A percentile compares a stretch with the other conserved stretches of the same genome.
phyloP scores from a whole-genome alignment of 2,113 vertebrate genomes.

The Oostethus manadensis region DNA sequence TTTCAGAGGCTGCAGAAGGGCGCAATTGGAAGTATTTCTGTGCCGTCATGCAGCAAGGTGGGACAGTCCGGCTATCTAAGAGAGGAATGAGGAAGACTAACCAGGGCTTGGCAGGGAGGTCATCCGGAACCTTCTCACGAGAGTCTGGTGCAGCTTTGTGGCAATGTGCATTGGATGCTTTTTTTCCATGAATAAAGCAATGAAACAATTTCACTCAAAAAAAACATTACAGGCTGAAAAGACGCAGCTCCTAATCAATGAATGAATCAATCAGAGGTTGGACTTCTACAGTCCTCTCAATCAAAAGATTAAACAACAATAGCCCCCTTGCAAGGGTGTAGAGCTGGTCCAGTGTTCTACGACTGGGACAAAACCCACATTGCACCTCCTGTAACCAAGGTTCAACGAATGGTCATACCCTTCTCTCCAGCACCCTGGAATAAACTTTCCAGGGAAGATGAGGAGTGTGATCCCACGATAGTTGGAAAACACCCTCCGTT shows the following conservation, averaged over 20 bases:
- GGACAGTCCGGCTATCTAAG: conserved; percentile 26
- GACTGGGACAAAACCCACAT: no score
- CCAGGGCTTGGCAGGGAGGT: conserved; percentile 9
- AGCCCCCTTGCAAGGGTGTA: no score
- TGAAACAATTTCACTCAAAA: not conserved
- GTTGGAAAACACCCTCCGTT: no score
- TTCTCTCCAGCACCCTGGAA: no score
- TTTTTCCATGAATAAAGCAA: not conserved
- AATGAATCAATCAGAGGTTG: not conserved
- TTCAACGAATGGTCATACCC: no score
- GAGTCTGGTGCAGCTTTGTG: not conserved
- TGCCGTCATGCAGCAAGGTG: conserved; percentile 23
- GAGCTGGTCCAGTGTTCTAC: no score
- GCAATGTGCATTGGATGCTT: not conserved
- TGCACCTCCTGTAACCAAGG: no score
- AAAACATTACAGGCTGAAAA: not conserved
- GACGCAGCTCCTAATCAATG: not conserved
- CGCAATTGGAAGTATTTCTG: conserved; percentile 33
- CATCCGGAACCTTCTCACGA: not conserved
- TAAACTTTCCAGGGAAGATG: no score
- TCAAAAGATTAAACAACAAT: no score
- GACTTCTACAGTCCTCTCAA: not conserved
- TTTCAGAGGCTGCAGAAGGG: conserved; percentile 29
- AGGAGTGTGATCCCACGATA: no score
- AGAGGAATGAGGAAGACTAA: not conserved